These are phyloP conservation scores for Cylas formicarius DNA, from an alignment of 1,140 invertebrate species.

Conservation along the genomic window DNA sequence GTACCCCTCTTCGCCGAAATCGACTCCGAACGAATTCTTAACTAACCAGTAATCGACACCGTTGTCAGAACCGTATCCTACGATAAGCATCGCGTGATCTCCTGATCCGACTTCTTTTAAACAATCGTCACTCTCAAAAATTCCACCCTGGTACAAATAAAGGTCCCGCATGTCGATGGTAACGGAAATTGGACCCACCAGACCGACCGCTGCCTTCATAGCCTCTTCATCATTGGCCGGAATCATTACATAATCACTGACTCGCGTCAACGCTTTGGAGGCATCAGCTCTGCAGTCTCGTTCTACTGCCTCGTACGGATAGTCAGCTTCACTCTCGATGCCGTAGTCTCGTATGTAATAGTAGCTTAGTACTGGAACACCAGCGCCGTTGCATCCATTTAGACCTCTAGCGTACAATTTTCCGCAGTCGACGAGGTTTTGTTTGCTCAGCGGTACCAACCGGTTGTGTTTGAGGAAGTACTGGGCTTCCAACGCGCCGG, in stretches of 20 bases:
- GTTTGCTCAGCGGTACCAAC: constrained; percentile 88
- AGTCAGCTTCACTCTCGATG: constrained; percentile 85
- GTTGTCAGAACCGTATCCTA: constrained; percentile 65
- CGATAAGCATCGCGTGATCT: constrained; percentile 68
- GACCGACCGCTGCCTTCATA: constrained; percentile 69
- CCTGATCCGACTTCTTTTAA: constrained; percentile 51
- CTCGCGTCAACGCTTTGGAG: constrained; percentile 64
- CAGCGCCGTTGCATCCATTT: constrained; percentile 91
- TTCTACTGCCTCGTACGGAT: constrained; percentile 76
- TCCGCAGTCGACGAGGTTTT: constrained; percentile 95
- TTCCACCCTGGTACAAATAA: constrained; percentile 54
- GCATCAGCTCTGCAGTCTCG: constrained; percentile 56
- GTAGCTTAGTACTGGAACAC: no score
- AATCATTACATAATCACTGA: constrained; percentile 75
- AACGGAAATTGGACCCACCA: constrained; percentile 64
- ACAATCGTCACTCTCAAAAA: constrained; percentile 49
- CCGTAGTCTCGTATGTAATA: constrained; percentile 62
- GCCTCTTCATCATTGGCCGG: constrained; percentile 63
- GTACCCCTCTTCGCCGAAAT: constrained; percentile 63
- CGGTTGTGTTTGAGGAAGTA: constrained; percentile 76
- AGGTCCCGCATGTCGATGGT: constrained; percentile 85
- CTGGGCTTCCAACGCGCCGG: constrained; percentile 91
- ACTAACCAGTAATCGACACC: constrained; percentile 63
- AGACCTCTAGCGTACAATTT: constrained; percentile 80
- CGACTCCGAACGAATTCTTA: constrained; percentile 62